phyloP scores from a whole-genome alignment of 2,113 vertebrate genomes.

The Halichoeres trimaculatus region DNA sequence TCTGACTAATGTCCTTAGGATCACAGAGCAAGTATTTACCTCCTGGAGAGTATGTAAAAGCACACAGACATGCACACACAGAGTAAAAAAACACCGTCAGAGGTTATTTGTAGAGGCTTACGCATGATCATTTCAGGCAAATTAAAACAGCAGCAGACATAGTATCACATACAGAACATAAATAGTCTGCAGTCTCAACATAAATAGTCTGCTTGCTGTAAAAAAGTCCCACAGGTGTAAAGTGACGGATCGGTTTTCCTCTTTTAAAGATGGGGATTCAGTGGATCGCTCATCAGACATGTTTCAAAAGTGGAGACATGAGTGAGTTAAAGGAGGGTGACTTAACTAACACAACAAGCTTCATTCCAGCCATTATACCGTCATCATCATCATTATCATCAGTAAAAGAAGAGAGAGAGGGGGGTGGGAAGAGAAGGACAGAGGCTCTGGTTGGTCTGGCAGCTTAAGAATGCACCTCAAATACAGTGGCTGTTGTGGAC shows the following conservation, averaged over 20 bases:
- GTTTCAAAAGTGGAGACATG: conserved; percentile 45
- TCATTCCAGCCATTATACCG: background rate
- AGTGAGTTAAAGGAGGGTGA: conserved; percentile 19
- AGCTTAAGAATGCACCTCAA: too few species aligned
- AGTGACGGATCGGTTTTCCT: conserved; percentile 62
- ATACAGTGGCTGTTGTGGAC: background rate
- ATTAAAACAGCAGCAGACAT: conserved; percentile 57
- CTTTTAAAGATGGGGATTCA: conserved; percentile 43
- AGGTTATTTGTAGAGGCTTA: conserved; percentile 58
- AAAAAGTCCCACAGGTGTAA: conserved; percentile 50
- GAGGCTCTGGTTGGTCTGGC: too few species aligned
- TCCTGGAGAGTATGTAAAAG: conserved; percentile 53
- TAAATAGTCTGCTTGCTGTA: conserved; percentile 55
- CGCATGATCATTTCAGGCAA: conserved; percentile 27
- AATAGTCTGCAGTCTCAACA: conserved; percentile 27
- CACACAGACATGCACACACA: conserved; percentile 46
- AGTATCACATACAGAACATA: conserved; percentile 41
- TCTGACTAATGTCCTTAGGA: conserved; percentile 39
- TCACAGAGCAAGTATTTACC: conserved; percentile 48
- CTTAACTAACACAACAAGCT: conserved; percentile 7
- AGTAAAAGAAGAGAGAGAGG: background rate
- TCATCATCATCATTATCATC: conserved; percentile 1
- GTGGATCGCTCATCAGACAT: conserved; percentile 30
- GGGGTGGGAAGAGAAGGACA: background rate
- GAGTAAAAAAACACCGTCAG: conserved; percentile 15